phyloP scores from a whole-genome alignment of 92 coral and sea anemone genomes.

The Nematostella vectensis region DNA sequence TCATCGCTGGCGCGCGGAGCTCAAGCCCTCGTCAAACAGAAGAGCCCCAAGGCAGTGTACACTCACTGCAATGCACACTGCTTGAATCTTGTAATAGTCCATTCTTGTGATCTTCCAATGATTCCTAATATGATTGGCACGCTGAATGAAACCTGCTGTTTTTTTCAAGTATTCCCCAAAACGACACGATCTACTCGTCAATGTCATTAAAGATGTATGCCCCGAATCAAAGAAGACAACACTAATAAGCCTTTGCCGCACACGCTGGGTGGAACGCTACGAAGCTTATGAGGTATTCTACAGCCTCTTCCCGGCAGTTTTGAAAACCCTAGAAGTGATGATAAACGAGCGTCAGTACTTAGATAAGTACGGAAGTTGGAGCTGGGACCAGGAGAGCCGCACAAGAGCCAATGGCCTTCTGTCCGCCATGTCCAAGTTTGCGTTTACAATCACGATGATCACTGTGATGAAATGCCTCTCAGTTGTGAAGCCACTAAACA shows the following conservation, averaged over 20 bases:
- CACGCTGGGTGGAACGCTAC: conserved; percentile 23
- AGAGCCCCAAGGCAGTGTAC: conserved; percentile 34
- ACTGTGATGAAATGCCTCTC: conserved; percentile 29
- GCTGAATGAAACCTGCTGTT: conserved; percentile 23
- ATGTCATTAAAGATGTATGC: conserved; percentile 17
- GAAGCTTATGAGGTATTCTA: conserved; percentile 19
- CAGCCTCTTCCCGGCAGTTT: conserved; percentile 8
- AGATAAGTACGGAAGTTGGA: conserved; percentile 22
- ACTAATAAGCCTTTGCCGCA: conserved; percentile 13
- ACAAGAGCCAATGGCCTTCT: conserved; percentile 16
- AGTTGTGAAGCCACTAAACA: conserved; percentile 23
- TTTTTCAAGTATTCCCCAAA: conserved; percentile 33
- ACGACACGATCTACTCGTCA: conserved; percentile 14
- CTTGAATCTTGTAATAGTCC: conserved; percentile 36
- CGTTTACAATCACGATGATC: conserved; percentile 19
- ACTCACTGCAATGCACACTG: conserved; percentile 37
- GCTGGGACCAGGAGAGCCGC: conserved; percentile 9
- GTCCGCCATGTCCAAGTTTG: conserved; percentile 16
- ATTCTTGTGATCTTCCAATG: conserved; percentile 35
- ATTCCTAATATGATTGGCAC: conserved; percentile 44
- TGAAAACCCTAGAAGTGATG: conserved; percentile 22
- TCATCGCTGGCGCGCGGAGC: conserved; percentile 26
- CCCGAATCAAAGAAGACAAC: conserved; percentile 25
- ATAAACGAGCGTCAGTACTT: conserved; percentile 13
- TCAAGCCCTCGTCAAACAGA: conserved; percentile 23